Evolutionary conservation across 2,888 invertebrate genomes (phyloP), one percentile per base, ranked within the genome.

Genomic region (Eupithecia subumbrata): DNA sequence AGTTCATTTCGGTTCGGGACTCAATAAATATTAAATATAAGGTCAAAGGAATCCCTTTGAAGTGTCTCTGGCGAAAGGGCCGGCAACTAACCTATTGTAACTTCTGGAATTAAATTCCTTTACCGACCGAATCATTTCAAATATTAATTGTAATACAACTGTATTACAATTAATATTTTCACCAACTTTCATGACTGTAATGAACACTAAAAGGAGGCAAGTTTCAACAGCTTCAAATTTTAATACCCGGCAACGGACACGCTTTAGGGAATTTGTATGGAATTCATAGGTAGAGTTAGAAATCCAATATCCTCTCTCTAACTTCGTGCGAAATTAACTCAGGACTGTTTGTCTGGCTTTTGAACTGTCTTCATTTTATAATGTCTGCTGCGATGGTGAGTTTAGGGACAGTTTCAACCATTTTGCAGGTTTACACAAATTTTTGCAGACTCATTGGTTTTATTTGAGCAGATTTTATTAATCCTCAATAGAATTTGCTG

Each of bases 141-240:
- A 72, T 77, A 75, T 76, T 75, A 75, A 77, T 72, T 73, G 74
- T 72, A 71, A 63, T 66, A 69, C 60, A 74, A n/a, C n/a, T n/a
- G n/a, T n/a, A n/a, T n/a, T n/a, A n/a, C n/a, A n/a, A n/a, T n/a
- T n/a, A n/a, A n/a, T n/a, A 93, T 93, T 93, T 94, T 90, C 77
- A 87, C 86, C 89, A 94, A 94, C 94, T 94, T 93, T 91, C 90
- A n/a, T 90, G 74, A 87, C 89, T 78, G 90, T 95, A 93, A 95
- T 93, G 93, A 94, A 93, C 92, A 93, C 92, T 93, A 93, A 93
- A 92, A 93, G 93, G 91, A 91, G 91, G 87, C 86, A 93, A 94
- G 92, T 93, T 93, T 89, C 87, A 91, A 88, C 91, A 78, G 92
- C 91, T 94, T 93, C 91, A 93, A 92, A 94, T 93, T 94, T 93